Conservation (phyloP, 2,797 vertebrate species). For the Tarsius wallacei region DNA sequence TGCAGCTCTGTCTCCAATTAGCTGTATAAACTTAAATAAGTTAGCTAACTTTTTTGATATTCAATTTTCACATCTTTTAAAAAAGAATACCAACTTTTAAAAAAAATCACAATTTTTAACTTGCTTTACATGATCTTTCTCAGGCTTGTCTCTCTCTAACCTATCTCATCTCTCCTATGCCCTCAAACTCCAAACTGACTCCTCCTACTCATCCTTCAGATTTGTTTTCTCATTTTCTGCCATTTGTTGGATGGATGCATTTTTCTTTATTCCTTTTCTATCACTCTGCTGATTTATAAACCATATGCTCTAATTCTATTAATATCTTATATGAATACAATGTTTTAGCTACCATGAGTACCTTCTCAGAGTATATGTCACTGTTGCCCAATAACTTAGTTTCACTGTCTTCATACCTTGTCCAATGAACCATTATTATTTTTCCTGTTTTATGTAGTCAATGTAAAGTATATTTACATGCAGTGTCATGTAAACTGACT, state of each 20-base stretch:
- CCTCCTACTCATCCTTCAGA: neutral
- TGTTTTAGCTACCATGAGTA: neutral
- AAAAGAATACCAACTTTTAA: neutral
- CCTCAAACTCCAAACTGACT: neutral
- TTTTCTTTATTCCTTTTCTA: neutral
- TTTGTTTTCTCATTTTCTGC: neutral
- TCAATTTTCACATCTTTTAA: neutral
- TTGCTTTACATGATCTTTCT: neutral
- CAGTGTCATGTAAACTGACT: neutral
- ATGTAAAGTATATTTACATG: neutral
- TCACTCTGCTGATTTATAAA: neutral
- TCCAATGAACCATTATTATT: neutral
- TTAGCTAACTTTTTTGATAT: neutral
- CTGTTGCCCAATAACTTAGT: neutral
- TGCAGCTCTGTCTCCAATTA: neutral
- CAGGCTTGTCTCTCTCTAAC: neutral
- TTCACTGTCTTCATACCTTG: neutral
- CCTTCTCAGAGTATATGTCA: neutral
- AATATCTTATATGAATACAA: neutral
- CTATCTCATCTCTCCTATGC: neutral
- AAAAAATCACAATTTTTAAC: slow-evolving; percentile 15
- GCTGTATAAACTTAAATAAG: neutral
- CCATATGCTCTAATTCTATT: neutral
- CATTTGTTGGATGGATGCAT: neutral
- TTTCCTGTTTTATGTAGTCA: neutral